Conservation (phyloP, 2,797 vertebrate species). For the Sardinella longiceps region DNA sequence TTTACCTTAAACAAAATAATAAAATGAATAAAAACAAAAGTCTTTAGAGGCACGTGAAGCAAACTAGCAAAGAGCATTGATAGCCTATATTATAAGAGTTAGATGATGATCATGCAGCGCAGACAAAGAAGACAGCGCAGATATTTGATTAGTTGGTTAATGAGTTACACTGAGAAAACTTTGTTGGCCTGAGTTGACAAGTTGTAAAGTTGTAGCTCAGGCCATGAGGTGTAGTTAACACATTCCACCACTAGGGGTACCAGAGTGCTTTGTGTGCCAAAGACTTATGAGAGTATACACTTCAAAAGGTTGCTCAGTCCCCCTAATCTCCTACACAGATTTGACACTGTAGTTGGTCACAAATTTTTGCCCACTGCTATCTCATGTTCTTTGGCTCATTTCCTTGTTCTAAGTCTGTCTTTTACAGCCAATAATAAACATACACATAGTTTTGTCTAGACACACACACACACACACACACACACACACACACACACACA, state of each 20-base stretch:
- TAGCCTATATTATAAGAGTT: no score
- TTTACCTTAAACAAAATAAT: no score
- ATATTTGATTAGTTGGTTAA: constrained; percentile 8
- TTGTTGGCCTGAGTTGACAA: not conserved
- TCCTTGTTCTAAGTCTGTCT: not conserved
- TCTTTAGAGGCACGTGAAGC: not conserved
- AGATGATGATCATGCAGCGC: no score
- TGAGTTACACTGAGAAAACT: not conserved
- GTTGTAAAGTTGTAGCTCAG: not conserved
- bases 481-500: not conserved
- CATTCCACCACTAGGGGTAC: not conserved
- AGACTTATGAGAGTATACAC: not conserved
- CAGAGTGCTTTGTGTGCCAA: not conserved
- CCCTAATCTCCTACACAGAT: constrained; percentile 65
- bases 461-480: not conserved
- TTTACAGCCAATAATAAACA: not conserved
- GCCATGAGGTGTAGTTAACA: not conserved
- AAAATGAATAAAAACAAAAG: no score
- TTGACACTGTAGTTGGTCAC: constrained; percentile 76
- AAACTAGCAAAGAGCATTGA: not conserved
- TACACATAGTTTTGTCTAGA: not conserved
- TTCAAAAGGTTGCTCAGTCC: not conserved
- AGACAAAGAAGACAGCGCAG: not conserved
- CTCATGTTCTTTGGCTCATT: not conserved
- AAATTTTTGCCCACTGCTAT: not conserved